Evolutionary conservation across 1,140 invertebrate genomes (phyloP).

Genomic region (Tribolium madens): DNA sequence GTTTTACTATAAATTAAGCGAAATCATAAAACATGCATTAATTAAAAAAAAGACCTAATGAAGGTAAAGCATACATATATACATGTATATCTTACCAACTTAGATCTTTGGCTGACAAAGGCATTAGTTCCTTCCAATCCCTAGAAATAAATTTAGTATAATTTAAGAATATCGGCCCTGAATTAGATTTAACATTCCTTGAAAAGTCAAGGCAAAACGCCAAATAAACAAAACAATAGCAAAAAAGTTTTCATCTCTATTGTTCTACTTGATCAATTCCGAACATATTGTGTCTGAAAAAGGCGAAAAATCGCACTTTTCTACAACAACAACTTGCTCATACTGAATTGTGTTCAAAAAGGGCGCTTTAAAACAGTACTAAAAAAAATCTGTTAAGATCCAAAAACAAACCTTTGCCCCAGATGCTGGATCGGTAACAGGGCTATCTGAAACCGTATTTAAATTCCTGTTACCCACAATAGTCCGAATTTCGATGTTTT

Average conservation of each 20-base stretch:
- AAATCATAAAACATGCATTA: conserved; percentile 39
- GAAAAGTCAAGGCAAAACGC: conserved; percentile 11
- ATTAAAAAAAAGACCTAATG: conserved; percentile 56
- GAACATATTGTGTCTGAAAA: conserved; percentile 26
- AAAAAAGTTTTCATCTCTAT: not conserved
- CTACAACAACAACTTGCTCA: not conserved
- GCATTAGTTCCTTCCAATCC: conserved; percentile 65
- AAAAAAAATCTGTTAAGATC: conserved; percentile 8
- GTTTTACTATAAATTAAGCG: conserved; percentile 39
- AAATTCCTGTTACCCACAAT: conserved; percentile 63
- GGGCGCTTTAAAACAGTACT: not conserved
- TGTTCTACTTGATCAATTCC: conserved; percentile 10
- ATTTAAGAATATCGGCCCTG: conserved; percentile 1
- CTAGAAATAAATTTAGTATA: conserved; percentile 62
- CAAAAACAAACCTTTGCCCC: conserved; percentile 62
- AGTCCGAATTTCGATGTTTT: conserved; percentile 63
- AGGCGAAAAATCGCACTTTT: not conserved
- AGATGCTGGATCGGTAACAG: conserved; percentile 68
- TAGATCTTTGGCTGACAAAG: conserved; percentile 66
- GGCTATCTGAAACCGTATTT: conserved; percentile 65
- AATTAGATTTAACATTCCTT: conserved; percentile 19
- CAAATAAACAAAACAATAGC: conserved; percentile 8
- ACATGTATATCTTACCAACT: conserved; percentile 66
- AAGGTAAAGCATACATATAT: conserved; percentile 63
- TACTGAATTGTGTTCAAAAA: not conserved